phyloP scores from a whole-genome alignment of 2,888 invertebrate species.

The Siphlonurus alternatus region DNA sequence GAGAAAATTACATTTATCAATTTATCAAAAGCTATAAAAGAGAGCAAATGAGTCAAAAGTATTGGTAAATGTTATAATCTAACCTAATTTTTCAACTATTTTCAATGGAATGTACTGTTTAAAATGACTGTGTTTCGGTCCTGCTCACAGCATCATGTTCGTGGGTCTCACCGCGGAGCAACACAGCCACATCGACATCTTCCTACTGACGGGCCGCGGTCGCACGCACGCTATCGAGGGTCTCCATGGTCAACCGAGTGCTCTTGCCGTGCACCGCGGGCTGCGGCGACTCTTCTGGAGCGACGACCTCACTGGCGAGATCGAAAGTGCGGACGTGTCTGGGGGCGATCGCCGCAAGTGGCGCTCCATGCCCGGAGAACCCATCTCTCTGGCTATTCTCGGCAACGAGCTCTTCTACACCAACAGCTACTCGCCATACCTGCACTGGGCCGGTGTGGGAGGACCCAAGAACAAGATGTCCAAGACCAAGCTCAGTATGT shows the following conservation, averaged over 20 bases:
- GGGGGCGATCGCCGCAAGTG: conserved; percentile 23
- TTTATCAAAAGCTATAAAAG: too few relatives aligned
- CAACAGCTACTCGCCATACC: conserved; percentile 31
- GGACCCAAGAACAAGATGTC: conserved; percentile 22
- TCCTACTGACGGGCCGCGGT: conserved; percentile 47
- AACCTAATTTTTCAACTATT: too few relatives aligned
- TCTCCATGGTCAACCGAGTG: conserved; percentile 34
- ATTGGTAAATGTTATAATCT: too few relatives aligned
- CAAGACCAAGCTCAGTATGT: conserved; percentile 24
- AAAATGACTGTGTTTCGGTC: too few relatives aligned
- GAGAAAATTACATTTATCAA: too few relatives aligned
- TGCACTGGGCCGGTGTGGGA: conserved; percentile 39
- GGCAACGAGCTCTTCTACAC: conserved; percentile 56
- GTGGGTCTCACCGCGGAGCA: not conserved
- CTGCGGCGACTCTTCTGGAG: conserved; percentile 44
- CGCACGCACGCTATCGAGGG: conserved; percentile 27
- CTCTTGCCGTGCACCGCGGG: conserved; percentile 36
- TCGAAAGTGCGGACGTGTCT: conserved; percentile 43
- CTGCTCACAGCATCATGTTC: not conserved
- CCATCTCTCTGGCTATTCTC: conserved; percentile 40
- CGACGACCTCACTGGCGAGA: conserved; percentile 44
- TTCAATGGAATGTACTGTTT: too few relatives aligned
- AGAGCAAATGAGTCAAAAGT: too few relatives aligned
- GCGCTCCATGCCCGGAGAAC: conserved; percentile 21
- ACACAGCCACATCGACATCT: conserved; percentile 42